Base-by-base conservation (phyloP, 2,888 invertebrate genomes). In the Diaperis boleti region DNA sequence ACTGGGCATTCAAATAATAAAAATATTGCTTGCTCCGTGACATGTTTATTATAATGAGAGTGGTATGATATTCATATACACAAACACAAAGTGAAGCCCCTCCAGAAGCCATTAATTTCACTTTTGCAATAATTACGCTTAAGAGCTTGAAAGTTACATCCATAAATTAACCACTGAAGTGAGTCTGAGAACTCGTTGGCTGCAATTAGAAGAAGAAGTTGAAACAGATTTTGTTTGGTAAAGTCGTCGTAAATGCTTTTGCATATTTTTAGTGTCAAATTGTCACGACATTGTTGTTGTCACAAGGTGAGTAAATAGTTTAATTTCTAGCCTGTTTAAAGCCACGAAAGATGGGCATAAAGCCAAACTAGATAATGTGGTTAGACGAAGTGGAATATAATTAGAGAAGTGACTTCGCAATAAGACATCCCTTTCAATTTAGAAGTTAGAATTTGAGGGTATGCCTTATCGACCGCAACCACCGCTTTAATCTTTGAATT, bases 381-480 rank as follows among this genome's bases (percentile, higher is more conserved):
- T 74, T 75, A 76, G 64, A 59, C 70, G 68, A 71, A 76, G 72
- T 72, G 71, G 72, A 72, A 73, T 70, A 74, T 74, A 75, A 76
- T 76, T 75, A 74, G 72, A 65, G 67, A 60, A 14, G 66, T 62
- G 60, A 65, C 64, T 50, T 67, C 57, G 70, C 67, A 72, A 71
- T 72, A 73, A 71, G 71, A 70, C 72, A 72, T 70, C 66, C 65
- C 63, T 44, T 68, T 69, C 70, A 70, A 72, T 69, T 72, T 71
- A 57, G 67, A 65, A 66, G 64, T 69, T 63, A 59, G 50, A 68
- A 59, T 67, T 69, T 66, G 62, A 42, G 67, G 64, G 64, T 70
- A 66, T 69, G 65, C 70, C 63, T 42, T 72, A 72, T 72, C 71
- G 70, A 72, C 69, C 72, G 64, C 62, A 14, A 47, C 39, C 55